Percentiles rank a stretch among this genome's conserved stretches.
Conservation (phyloP, 2,888 invertebrate genomes). For the Caenorhabditis angaria region DNA sequence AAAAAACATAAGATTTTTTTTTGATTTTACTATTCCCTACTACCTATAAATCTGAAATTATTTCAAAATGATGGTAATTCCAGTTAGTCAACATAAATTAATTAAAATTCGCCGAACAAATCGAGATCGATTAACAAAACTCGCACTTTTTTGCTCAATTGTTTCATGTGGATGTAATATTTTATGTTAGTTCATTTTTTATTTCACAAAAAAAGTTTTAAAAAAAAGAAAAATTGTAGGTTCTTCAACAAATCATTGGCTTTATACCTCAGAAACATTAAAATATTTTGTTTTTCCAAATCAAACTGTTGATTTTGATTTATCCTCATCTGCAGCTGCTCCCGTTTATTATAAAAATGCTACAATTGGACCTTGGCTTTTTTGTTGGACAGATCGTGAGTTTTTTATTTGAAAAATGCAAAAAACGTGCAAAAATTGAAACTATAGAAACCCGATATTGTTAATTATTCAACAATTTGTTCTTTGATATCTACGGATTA, state of each 20-base stretch:
- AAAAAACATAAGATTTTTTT: background rate
- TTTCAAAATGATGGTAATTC: conserved; percentile 65
- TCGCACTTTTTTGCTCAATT: conserved; percentile 57
- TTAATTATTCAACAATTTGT: background rate
- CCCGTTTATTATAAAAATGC: conserved; percentile 67
- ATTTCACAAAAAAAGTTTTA: background rate
- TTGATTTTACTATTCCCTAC: background rate
- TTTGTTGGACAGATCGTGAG: conserved; percentile 71
- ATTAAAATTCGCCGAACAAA: conserved; percentile 68
- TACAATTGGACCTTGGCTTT: conserved; percentile 71
- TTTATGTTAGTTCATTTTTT: conserved; percentile 48
- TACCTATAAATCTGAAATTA: background rate
- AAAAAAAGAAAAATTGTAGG: conserved; percentile 45
- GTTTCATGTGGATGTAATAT: conserved; percentile 56
- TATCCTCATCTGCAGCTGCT: conserved; percentile 41
- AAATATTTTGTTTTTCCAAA: conserved; percentile 70
- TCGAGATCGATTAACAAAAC: conserved; percentile 58
- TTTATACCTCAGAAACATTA: conserved; percentile 71
- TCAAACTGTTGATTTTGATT: conserved; percentile 54
- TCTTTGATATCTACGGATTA: background rate
- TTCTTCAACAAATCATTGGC: conserved; percentile 69
- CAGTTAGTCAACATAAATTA: conserved; percentile 67
- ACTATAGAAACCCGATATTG: too few relatives aligned
- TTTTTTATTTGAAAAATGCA: background rate
- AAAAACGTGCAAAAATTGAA: background rate